Evolutionary conservation across 2,888 invertebrate species (phyloP), one percentile per base, ranked within the genome.

Genomic region (Epirrita christyi): DNA sequence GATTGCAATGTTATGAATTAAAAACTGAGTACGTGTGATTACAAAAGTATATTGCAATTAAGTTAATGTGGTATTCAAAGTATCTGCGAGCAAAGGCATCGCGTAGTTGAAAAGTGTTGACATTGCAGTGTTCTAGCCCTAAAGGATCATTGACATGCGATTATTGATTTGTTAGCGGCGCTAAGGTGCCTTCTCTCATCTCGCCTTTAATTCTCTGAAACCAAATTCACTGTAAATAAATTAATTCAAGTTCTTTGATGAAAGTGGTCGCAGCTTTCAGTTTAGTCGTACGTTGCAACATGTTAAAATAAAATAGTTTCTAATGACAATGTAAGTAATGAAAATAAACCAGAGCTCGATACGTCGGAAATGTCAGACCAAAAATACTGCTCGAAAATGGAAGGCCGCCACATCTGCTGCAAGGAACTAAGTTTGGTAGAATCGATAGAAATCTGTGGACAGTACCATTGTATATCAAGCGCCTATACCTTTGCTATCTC

Each of bases 121-220:
- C 69, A 70, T 68, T 71, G 70, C 64, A 59, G 52, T 57, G 62
- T 67, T 64, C 65, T 55, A 55, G 45, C 64, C 59, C 56, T 57
- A 48, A 59, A 70, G 70, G 76, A 74, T 74, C 76, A 74, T 74
- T 72, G 74, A 72, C 75, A 71, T 72, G 68, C 64, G 59, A 60
- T 46, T 76, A 76, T 76, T 71, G 76, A 75, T 76, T 76, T 67
- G 67, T 69, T 68, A 69, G 66, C 64, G 63, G 64, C 66, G 66
- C 63, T 60, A 32, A 48, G 54, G 50, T 57, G 53, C 53, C 40
- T 59, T 15, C 42, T n/a, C n/a, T n/a, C n/a, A n/a, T 32, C 38
- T 41, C 32, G 37, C 52, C 42, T 38, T 34, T 44, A 40, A 40
- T 44, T 44, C 13, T 34, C 32, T 9, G 6, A 49, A 6, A 38